phyloP scores from a whole-genome alignment of 1,140 invertebrate species.

The Cotesia glomerata region DNA sequence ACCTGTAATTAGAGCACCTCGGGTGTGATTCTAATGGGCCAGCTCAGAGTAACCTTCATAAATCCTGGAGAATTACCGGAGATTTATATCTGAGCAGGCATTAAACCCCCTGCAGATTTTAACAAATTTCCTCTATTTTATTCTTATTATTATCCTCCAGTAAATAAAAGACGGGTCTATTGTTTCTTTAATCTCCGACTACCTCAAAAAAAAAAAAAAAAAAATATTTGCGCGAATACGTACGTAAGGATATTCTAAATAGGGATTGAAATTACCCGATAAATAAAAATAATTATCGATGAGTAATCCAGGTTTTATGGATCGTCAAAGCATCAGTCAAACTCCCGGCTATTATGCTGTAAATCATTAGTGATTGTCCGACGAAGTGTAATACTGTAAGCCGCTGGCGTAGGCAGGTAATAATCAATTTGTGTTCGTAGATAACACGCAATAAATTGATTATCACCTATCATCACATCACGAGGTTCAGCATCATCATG shows the following conservation, averaged over 20 bases:
- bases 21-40: conserved; percentile 54
- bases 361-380: conserved; percentile 47
- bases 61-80: conserved; percentile 37
- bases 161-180: not conserved
- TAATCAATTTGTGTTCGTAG: conserved; percentile 48
- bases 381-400: conserved; percentile 40
- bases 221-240: too few relatives aligned
- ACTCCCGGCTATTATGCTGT: conserved; percentile 43
- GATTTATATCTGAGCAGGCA: not conserved
- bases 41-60: conserved; percentile 41
- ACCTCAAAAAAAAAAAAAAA: too few relatives aligned
- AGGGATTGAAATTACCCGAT: not conserved
- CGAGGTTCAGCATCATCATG: not conserved
- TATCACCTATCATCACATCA: conserved; percentile 34
- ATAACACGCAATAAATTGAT: conserved; percentile 47
- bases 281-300: not conserved
- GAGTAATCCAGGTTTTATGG: not conserved
- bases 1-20: conserved; percentile 58
- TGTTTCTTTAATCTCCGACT: too few relatives aligned
- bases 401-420: conserved; percentile 31
- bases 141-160: not conserved
- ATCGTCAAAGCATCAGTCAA: conserved; percentile 39
- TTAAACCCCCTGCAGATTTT: not conserved
- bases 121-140: not conserved
- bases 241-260: too few relatives aligned